Percentiles rank a stretch among this genome's conserved stretches.
phyloP scores from a whole-genome alignment of 2,113 vertebrate species.

The Tyrannus savana region DNA sequence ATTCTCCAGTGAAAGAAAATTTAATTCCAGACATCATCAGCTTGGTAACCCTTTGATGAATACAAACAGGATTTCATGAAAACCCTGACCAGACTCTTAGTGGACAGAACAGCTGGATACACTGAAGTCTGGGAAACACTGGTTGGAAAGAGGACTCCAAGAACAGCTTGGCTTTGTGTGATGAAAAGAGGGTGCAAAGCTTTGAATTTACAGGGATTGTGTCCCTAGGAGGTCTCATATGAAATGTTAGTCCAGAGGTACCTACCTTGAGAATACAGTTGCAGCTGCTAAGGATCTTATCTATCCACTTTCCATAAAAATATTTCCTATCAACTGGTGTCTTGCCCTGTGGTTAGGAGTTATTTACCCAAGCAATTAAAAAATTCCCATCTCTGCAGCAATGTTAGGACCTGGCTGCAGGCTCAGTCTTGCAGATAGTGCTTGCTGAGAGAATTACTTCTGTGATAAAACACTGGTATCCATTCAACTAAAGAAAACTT shows the following conservation, averaged over 20 bases:
- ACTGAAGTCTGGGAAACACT: neutral
- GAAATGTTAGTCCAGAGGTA: neutral
- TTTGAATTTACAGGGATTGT: neutral
- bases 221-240: neutral
- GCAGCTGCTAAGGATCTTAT: neutral
- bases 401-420: neutral
- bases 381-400: neutral
- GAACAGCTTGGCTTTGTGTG: neutral
- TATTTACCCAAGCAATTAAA: neutral
- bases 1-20: neutral
- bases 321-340: neutral
- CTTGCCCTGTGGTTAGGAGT: neutral
- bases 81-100: neutral
- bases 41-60: neutral
- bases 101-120: neutral
- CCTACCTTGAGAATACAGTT: neutral
- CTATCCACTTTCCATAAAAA: neutral
- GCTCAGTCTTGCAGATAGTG: neutral
- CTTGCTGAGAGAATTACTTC: neutral
- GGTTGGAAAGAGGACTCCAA: neutral
- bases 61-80: neutral
- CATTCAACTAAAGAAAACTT: neutral
- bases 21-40: neutral
- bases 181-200: neutral
- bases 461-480: neutral